Evolutionary conservation across 2,888 invertebrate species (phyloP), one percentile per base, ranked within the genome.

Genomic region (Eupeodes latifasciatus): DNA sequence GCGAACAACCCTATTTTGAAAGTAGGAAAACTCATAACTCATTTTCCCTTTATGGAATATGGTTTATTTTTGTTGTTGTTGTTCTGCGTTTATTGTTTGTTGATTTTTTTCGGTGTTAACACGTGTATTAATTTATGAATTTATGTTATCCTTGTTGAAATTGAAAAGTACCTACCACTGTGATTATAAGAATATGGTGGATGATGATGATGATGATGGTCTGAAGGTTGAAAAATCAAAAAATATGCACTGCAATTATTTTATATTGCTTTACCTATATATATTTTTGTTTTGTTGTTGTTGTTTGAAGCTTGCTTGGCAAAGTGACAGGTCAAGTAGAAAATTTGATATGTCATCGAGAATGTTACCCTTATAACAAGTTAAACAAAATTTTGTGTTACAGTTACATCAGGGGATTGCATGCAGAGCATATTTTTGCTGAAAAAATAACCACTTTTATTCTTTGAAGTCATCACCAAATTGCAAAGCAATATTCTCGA

Each of bases 41-140:
- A 88, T 88, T 75, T 85, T 16, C 77, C 81, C 85, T 85, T 81
- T 71, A 59, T 81, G 57, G 53, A 78, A 59, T 53, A 66, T 75
- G 64, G 34, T 44, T 49, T 44, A 11, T 53, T 53, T 62, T 61
- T 27, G 27, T 27, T 27, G 27, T 27, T n/a, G n/a, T n/a, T 27
- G 27, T 49, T 19, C 11, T 67, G 36, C 19, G 53, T 66, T 67
- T 66, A 72, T 78, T 74, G 75, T 79, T 67, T 81, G 62, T 81
- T 59, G 44, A 71, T 49, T 64, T 71, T 71, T 62, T 67, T 84
- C 19, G 27, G 44, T 69, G 81, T 81, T 88, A 88, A 81, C 88
- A 88, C 88, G 85, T 88, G 85, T 81, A 71, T 64, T 78, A 78
- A 88, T 71, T 55, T 87, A 87, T 87, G 69, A 78, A 88, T 71